A percentile compares a stretch with the other conserved stretches of the same genome.
phyloP scores from a whole-genome alignment of 2,797 vertebrate species.

The Sebastes miniatus region DNA sequence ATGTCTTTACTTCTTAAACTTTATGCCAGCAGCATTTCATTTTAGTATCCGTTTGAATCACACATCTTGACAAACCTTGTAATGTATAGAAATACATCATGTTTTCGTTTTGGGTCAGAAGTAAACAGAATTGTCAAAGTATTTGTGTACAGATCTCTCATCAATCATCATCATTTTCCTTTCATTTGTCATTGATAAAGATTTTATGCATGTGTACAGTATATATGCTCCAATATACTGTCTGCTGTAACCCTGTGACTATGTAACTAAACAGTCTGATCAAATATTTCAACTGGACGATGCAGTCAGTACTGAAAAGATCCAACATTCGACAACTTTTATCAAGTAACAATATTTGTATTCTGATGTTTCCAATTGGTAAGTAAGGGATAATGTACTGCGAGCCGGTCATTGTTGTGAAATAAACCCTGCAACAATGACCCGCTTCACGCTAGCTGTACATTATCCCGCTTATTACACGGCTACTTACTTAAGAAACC shows the following conservation, averaged over 20 bases:
- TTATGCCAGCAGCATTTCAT: not conserved
- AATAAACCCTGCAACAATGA: no score
- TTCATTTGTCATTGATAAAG: slow-evolving; percentile 29
- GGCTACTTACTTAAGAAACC: no score
- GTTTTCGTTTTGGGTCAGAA: not conserved
- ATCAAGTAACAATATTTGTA: not conserved
- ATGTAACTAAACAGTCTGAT: slow-evolving; percentile 3
- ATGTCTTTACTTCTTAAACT: not conserved
- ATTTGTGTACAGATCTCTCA: slow-evolving; percentile 14
- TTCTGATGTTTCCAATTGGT: slow-evolving; percentile 1
- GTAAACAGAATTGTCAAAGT: not conserved
- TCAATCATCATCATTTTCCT: slow-evolving; percentile 27
- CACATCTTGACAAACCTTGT: not conserved
- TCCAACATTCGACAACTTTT: not conserved
- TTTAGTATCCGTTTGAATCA: not conserved
- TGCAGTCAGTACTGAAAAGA: not conserved
- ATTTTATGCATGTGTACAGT: slow-evolving; percentile 26
- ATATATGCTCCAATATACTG: slow-evolving; percentile 18
- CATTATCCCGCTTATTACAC: no score
- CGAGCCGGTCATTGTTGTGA: no score
- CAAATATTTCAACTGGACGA: not conserved
- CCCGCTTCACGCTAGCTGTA: no score
- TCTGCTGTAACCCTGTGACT: slow-evolving; percentile 20
- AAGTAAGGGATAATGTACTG: no score
- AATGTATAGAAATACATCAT: not conserved